Percentiles rank a stretch among this genome's conserved stretches.
Evolutionary conservation across 2,888 invertebrate genomes (phyloP).

Genomic region (Elegia similella): DNA sequence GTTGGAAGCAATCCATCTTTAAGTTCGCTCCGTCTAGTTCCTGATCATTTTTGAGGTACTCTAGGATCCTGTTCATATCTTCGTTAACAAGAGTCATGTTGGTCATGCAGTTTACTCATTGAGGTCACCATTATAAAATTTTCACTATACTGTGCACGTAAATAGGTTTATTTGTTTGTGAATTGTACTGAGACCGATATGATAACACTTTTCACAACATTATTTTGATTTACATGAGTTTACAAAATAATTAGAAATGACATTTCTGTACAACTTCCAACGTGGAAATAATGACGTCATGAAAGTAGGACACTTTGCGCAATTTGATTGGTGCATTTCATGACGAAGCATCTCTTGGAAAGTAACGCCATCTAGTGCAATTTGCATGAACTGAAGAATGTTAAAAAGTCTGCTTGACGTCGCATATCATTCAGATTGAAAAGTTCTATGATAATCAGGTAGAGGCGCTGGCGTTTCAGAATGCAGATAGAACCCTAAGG

Average conservation of each 20-base stretch:
- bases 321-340: slow-evolving; percentile 61
- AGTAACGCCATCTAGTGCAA: slow-evolving; percentile 53
- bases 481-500: too few species aligned
- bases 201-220: slow-evolving; percentile 25
- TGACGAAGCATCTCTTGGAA: slow-evolving; percentile 46
- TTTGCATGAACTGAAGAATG: not conserved
- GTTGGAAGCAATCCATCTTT: slow-evolving; percentile 67
- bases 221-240: slow-evolving; percentile 41
- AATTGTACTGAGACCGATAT: slow-evolving; percentile 26
- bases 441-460: not conserved
- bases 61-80: slow-evolving; percentile 68
- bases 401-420: not conserved
- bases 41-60: slow-evolving; percentile 63
- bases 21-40: slow-evolving; percentile 44
- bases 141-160: slow-evolving; percentile 20
- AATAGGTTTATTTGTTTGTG: slow-evolving; percentile 22
- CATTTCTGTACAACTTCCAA: slow-evolving; percentile 79
- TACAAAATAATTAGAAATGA: slow-evolving; percentile 64
- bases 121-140: slow-evolving; percentile 26
- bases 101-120: slow-evolving; percentile 34
- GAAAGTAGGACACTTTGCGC: slow-evolving; percentile 65
- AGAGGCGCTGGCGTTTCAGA: not conserved
- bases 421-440: not conserved
- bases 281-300: slow-evolving; percentile 86
- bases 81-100: slow-evolving; percentile 65